These are phyloP conservation scores for Poecilia gillii DNA, from an alignment of 2,797 vertebrate genomes.

Conservation along the genomic window DNA sequence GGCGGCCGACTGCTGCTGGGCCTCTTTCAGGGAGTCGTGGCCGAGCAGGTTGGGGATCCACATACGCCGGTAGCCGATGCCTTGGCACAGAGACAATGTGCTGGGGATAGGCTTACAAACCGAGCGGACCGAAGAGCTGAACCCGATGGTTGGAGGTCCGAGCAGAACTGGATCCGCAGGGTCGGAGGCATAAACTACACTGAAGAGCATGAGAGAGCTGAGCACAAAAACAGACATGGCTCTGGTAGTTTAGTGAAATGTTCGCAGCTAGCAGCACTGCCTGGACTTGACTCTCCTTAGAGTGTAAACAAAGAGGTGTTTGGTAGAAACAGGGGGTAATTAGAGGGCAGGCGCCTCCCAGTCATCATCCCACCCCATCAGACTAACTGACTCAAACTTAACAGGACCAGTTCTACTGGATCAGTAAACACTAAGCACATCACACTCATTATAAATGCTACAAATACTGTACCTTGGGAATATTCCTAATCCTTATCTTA, in stretches of 20 bases:
- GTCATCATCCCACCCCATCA: slow-evolving; percentile 55
- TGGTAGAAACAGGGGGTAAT: slow-evolving; percentile 56
- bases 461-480: not conserved
- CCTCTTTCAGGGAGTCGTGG: slow-evolving; percentile 81
- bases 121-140: slow-evolving; percentile 71
- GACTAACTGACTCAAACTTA: slow-evolving; percentile 33
- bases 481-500: not conserved
- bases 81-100: slow-evolving; percentile 82
- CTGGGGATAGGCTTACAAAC: slow-evolving; percentile 82
- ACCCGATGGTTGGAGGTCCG: slow-evolving; percentile 56
- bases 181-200: slow-evolving; percentile 26
- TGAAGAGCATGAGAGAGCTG: slow-evolving; percentile 22
- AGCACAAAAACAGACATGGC: slow-evolving; percentile 47
- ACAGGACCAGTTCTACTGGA: not conserved
- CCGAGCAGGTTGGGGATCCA: slow-evolving; percentile 86
- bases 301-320: slow-evolving; percentile 68
- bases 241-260: not conserved
- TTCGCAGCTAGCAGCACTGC: slow-evolving; percentile 8
- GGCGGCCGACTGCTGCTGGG: slow-evolving; percentile 82
- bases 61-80: slow-evolving; percentile 84
- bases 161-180: slow-evolving; percentile 37
- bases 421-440: not conserved
- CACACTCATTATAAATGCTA: not conserved
- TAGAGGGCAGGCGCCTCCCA: slow-evolving; percentile 71
- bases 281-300: slow-evolving; percentile 50